Percentiles rank a stretch among this genome's conserved stretches.
Evolutionary conservation across 2,888 invertebrate species (phyloP).

Genomic region (Augochlorella aurata): DNA sequence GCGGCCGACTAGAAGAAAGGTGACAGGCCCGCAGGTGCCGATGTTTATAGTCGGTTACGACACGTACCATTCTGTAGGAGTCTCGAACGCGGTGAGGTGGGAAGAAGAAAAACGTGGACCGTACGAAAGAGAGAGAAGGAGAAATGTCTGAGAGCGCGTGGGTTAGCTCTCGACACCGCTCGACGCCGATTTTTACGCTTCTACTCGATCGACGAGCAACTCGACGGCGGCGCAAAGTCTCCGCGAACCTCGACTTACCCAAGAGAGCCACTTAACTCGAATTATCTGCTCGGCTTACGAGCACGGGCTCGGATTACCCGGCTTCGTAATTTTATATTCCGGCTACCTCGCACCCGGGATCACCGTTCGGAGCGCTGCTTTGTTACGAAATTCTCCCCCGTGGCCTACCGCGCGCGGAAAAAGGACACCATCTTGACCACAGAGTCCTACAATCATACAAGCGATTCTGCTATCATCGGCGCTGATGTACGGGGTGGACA

Average conservation of each 20-base stretch:
- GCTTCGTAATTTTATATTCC: constrained; percentile 72
- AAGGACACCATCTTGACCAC: not conserved
- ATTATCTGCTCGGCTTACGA: constrained; percentile 73
- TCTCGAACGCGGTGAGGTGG: not conserved
- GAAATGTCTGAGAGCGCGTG: constrained; percentile 12
- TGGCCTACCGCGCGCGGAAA: not conserved
- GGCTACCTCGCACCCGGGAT: constrained; percentile 52
- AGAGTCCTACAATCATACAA: not conserved
- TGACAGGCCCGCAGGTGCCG: constrained; percentile 59
- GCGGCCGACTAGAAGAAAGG: constrained; percentile 40
- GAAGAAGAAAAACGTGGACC: constrained; percentile 18
- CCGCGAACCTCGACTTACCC: constrained; percentile 29
- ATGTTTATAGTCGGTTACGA: constrained; percentile 62
- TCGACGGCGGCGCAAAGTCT: constrained; percentile 45
- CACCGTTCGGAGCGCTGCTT: constrained; percentile 22
- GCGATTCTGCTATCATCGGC: not conserved
- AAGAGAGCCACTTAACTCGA: constrained; percentile 67
- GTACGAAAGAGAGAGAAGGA: not conserved
- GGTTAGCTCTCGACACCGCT: constrained; percentile 10
- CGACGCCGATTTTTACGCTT: constrained; percentile 30
- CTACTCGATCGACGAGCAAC: constrained; percentile 24
- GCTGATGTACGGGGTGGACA: no score
- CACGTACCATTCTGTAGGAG: constrained; percentile 53
- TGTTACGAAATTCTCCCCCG: constrained; percentile 34
- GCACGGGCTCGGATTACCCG: constrained; percentile 68